These are phyloP conservation scores for Siniperca chuatsi DNA, from an alignment of 2,113 vertebrate genomes.

Conservation along the genomic window DNA sequence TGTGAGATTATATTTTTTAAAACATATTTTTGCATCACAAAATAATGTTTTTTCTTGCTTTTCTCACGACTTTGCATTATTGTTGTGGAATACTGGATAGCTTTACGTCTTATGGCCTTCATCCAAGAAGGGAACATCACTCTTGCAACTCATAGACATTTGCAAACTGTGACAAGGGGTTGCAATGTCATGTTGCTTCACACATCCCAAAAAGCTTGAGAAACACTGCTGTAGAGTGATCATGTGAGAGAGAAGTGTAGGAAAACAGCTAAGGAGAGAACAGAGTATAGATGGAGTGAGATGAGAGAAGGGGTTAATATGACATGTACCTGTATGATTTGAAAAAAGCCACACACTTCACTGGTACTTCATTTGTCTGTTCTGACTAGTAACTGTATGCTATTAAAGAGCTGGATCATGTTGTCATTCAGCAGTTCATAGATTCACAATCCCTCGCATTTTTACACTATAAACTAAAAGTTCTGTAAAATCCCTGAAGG, in stretches of 20 bases:
- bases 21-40: neutral
- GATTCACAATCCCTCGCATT: neutral
- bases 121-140: neutral
- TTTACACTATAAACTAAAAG: neutral
- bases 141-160: neutral
- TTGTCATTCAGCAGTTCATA: slow-evolving; percentile 9
- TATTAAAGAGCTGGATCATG: neutral
- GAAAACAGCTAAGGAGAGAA: neutral
- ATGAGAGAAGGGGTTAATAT: neutral
- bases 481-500: slow-evolving; percentile 6
- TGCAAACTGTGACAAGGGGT: neutral
- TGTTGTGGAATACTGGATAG: neutral
- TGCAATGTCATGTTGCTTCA: neutral
- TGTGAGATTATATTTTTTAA: neutral
- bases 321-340: neutral
- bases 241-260: neutral
- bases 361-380: neutral
- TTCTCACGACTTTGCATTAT: neutral
- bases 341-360: slow-evolving; percentile 6
- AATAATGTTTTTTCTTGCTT: neutral
- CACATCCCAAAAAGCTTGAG: neutral
- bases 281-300: neutral
- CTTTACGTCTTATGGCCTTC: neutral
- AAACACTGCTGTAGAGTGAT: neutral
- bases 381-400: neutral